These are phyloP conservation scores for Cercopithecus mona DNA, from an alignment of 2,113 vertebrate species.

Conservation along the genomic window DNA sequence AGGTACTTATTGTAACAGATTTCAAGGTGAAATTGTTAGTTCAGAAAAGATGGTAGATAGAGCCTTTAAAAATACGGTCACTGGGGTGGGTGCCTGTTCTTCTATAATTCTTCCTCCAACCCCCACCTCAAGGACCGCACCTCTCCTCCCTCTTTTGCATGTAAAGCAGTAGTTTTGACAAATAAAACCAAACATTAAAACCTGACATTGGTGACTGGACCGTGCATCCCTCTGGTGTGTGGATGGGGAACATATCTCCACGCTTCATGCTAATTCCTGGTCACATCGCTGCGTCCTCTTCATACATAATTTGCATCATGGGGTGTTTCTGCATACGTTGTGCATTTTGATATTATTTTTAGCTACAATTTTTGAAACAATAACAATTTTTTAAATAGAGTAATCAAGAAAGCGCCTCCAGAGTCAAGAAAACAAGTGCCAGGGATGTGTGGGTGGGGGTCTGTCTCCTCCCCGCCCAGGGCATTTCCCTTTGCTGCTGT, in stretches of 20 bases:
- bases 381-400: constrained; percentile 71
- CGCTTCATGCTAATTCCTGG: constrained; percentile 13
- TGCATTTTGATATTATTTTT: constrained; percentile 73
- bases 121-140: background rate
- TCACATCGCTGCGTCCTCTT: constrained; percentile 61
- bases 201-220: background rate
- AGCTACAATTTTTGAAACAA: constrained; percentile 48
- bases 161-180: background rate
- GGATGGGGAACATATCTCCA: background rate
- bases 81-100: background rate
- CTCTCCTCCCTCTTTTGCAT: background rate
- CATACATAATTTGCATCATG: constrained; percentile 65
- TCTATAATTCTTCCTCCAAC: rapidly evolving
- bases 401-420: constrained; percentile 75
- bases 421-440: constrained; percentile 37
- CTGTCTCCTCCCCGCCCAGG: constrained; percentile 6
- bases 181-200: background rate
- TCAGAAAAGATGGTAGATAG: background rate
- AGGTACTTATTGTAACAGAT: constrained; percentile 34
- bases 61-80: background rate
- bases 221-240: background rate
- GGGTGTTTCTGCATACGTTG: constrained; percentile 73
- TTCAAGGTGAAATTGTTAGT: constrained; percentile 26
- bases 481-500: constrained; percentile 14
- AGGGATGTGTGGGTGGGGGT: background rate